These are phyloP conservation scores for Dendronephthya gigantea DNA, from an alignment of 64 coral and sea anemone genomes.

Conservation along the genomic window DNA sequence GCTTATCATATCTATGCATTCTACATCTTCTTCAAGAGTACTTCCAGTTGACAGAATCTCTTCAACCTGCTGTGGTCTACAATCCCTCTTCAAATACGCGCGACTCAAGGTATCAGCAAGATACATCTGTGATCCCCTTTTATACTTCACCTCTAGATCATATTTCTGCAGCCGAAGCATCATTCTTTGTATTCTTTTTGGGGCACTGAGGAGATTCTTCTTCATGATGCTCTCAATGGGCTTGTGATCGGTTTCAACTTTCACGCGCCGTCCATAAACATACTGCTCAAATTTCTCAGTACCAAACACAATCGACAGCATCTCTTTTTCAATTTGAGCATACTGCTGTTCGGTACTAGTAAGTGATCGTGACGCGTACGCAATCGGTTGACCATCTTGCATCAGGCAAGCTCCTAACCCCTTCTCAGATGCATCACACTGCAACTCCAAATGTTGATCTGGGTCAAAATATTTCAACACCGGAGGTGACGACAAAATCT, in stretches of 20 bases:
- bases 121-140: neutral
- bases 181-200: neutral
- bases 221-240: neutral
- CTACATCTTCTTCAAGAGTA: too few species aligned
- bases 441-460: neutral
- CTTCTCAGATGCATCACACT: neutral
- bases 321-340: neutral
- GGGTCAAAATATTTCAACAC: conserved; percentile 6
- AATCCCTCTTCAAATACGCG: neutral
- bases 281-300: neutral
- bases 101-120: neutral
- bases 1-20: neutral
- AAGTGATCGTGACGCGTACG: neutral
- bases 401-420: neutral
- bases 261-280: neutral
- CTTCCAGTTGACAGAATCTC: too few species aligned
- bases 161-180: neutral
- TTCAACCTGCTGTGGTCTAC: too few species aligned
- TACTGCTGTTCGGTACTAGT: neutral
- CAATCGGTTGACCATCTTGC: neutral
- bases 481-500: neutral
- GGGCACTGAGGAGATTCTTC: neutral
- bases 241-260: neutral
- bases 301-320: neutral
- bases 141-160: neutral